A percentile compares a stretch with the other conserved stretches of the same genome.
Evolutionary conservation across 2,113 vertebrate genomes (phyloP).

Genomic region (Marcusenius ussheri): DNA sequence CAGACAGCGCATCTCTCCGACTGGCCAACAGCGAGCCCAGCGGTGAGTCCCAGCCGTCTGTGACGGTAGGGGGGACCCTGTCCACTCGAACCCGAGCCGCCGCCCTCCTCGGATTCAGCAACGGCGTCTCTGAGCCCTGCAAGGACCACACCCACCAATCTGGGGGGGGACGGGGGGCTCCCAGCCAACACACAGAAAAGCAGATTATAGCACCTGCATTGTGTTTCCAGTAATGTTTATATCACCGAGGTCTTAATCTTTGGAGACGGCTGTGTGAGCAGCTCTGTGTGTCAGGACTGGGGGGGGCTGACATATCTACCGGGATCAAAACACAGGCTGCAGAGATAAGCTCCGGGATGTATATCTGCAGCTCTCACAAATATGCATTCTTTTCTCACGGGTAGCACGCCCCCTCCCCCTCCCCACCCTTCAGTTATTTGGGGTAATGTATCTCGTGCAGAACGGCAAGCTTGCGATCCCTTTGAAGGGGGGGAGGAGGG

Average conservation of each 20-base stretch:
- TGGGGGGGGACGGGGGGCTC: neutral
- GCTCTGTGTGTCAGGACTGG: neutral
- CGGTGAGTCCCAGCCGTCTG: conserved; percentile 60
- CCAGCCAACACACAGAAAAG: neutral
- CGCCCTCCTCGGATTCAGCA: neutral
- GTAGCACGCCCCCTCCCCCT: neutral
- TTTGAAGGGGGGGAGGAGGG: conserved; percentile 4
- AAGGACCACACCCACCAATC: neutral
- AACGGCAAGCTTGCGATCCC: conserved; percentile 12
- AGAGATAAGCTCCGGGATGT: neutral
- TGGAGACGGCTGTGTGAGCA: neutral
- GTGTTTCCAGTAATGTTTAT: neutral
- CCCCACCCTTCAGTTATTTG: conserved; percentile 16
- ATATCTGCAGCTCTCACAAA: neutral
- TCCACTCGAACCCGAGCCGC: neutral
- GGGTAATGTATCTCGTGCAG: conserved; percentile 3
- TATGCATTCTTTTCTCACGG: conserved; percentile 2
- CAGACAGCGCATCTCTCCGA: conserved; percentile 66
- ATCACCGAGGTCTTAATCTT: neutral
- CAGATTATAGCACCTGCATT: neutral
- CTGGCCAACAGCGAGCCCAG: conserved; percentile 72
- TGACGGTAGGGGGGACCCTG: neutral
- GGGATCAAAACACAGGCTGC: conserved; percentile 4
- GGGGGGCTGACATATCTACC: neutral
- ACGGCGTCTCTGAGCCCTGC: neutral